Evolutionary conservation across 2,888 invertebrate species (phyloP).

Genomic region (Minunthozetes semirufus): DNA sequence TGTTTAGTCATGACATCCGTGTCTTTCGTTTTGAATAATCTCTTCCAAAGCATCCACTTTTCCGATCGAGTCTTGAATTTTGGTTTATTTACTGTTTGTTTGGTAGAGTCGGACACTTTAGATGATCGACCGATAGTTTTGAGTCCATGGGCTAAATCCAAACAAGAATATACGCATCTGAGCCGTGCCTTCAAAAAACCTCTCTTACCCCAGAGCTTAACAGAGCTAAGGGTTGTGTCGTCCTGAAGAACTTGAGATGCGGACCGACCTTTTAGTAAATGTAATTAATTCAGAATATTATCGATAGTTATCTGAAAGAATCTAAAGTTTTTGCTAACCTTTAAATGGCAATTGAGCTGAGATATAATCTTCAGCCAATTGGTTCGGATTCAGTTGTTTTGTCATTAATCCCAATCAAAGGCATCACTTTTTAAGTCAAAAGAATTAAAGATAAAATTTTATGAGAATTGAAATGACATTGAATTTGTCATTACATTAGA

Average conservation of each 20-base stretch:
- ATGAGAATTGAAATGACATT: not conserved
- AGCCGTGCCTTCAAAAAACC: not conserved
- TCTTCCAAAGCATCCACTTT: not conserved
- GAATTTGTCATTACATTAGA: not conserved
- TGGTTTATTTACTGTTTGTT: not conserved
- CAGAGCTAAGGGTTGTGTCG: not conserved
- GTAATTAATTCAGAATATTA: no score
- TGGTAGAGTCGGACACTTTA: not conserved
- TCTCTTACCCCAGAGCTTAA: slow-evolving; percentile 9
- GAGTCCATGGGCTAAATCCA: slow-evolving; percentile 16
- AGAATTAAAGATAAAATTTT: not conserved
- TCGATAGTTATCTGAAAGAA: no score
- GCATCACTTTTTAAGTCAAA: not conserved
- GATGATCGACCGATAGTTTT: not conserved
- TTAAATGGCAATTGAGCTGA: slow-evolving; percentile 11
- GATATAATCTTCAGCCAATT: slow-evolving; percentile 24
- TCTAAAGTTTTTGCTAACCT: not conserved
- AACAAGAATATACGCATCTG: slow-evolving; percentile 18
- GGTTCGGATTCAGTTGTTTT: not conserved
- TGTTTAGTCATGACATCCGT: slow-evolving; percentile 3
- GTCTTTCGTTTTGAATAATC: not conserved
- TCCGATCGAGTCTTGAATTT: not conserved
- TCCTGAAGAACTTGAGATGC: slow-evolving; percentile 13
- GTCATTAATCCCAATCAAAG: not conserved
- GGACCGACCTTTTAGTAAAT: not conserved